Percentiles rank a stretch among this genome's conserved stretches.
Conservation (phyloP, 2,113 vertebrate species). For the Spilogale gracilis region DNA sequence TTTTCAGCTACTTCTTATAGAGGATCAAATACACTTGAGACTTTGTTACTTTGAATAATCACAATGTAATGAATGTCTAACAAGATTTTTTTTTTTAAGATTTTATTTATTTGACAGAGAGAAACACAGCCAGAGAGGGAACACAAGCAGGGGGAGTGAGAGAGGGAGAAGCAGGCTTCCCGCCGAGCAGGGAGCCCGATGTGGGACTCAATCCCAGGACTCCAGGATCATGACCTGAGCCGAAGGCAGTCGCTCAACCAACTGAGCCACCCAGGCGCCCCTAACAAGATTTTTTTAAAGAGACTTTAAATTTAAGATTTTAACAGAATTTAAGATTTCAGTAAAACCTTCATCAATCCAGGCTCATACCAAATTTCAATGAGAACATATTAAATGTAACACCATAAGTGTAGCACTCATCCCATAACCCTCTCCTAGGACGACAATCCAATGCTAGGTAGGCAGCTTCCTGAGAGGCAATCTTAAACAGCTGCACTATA, state of each 20-base stretch:
- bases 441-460: not conserved
- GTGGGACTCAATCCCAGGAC: no score
- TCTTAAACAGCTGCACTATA: not conserved
- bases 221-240: no score
- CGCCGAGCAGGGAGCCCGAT: no score
- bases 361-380: not conserved
- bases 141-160: no score
- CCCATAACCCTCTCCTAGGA: not conserved
- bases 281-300: not conserved
- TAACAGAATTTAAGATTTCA: constrained; percentile 33
- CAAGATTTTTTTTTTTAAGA: not conserved
- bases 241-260: no score
- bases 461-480: accelerated
- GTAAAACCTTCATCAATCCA: not conserved
- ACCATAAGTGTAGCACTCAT: not conserved
- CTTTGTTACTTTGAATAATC: constrained; percentile 6
- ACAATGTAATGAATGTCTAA: not conserved
- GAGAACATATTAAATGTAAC: not conserved
- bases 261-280: no score
- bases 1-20: not conserved
- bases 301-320: constrained; percentile 22
- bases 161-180: no score
- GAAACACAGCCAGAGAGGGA: no score
- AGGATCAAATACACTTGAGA: not conserved
- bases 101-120: no score